phyloP scores from a whole-genome alignment of 2,797 vertebrate genomes.

The Gastrophryne carolinensis region DNA sequence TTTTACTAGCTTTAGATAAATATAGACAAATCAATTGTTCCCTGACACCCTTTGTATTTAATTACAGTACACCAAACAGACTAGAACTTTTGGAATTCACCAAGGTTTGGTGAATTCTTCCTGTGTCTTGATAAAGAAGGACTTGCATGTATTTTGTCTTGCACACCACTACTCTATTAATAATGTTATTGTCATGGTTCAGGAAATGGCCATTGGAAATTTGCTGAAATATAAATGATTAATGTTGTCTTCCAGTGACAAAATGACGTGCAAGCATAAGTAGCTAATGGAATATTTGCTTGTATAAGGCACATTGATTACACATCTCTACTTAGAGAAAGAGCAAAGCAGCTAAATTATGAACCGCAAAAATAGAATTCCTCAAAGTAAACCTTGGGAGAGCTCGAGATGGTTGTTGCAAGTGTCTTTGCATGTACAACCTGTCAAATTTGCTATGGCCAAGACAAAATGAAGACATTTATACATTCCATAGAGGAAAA shows the following conservation, averaged over 20 bases:
- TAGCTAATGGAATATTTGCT: background rate
- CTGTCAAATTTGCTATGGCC: no score
- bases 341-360: background rate
- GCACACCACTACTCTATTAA: background rate
- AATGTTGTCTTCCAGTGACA: slow-evolving; percentile 8
- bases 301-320: background rate
- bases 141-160: background rate
- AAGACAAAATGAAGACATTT: no score
- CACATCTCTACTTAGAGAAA: background rate
- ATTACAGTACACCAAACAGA: no score
- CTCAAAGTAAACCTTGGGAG: no score
- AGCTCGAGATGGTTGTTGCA: no score
- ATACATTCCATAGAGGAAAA: no score
- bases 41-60: no score
- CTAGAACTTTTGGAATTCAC: no score
- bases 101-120: background rate
- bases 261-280: slow-evolving; percentile 13
- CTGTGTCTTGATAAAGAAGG: background rate
- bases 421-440: no score
- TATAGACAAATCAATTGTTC: no score
- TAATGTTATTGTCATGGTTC: background rate
- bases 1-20: no score
- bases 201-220: background rate
- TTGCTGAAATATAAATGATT: slow-evolving; percentile 3
- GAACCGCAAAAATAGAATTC: background rate